These are phyloP conservation scores for Aphidoletes aphidimyza DNA, from an alignment of 2,888 invertebrate species.

Conservation along the genomic window DNA sequence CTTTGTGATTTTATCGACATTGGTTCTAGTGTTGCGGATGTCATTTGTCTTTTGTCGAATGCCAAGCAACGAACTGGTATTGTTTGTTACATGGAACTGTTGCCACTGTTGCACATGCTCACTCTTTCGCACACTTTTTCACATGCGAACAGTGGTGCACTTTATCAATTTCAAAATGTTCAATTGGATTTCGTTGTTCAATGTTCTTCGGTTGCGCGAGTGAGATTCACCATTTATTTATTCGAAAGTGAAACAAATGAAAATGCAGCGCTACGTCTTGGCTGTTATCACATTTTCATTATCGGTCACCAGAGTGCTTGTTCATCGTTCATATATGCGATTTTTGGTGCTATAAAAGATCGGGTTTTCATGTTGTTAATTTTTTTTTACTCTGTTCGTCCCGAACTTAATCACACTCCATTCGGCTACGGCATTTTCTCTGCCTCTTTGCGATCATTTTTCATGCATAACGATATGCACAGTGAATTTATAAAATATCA, in stretches of 20 bases:
- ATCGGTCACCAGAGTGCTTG: background rate
- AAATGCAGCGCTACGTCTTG: background rate
- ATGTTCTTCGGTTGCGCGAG: background rate
- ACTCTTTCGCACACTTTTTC: background rate
- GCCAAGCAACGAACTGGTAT: background rate
- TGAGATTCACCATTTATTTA: background rate
- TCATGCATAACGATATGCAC: background rate
- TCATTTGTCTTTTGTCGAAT: conserved; percentile 37
- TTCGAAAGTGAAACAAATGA: background rate
- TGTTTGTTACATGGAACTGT: background rate
- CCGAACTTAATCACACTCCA: background rate
- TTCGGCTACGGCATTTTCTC: background rate
- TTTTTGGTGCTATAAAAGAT: background rate
- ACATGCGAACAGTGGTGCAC: background rate
- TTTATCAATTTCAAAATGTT: conserved; percentile 30
- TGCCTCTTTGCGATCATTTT: conserved; percentile 32
- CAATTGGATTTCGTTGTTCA: conserved; percentile 32
- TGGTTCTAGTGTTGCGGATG: background rate
- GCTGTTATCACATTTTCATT: conserved; percentile 28
- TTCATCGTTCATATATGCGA: background rate
- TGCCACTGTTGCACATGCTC: background rate
- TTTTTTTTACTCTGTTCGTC: too few species aligned
- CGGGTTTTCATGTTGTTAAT: too few species aligned
- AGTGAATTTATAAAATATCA: conserved; percentile 43
- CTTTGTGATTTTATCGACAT: background rate